These are phyloP conservation scores for Scomber colias DNA, from an alignment of 2,113 vertebrate species.

Conservation along the genomic window DNA sequence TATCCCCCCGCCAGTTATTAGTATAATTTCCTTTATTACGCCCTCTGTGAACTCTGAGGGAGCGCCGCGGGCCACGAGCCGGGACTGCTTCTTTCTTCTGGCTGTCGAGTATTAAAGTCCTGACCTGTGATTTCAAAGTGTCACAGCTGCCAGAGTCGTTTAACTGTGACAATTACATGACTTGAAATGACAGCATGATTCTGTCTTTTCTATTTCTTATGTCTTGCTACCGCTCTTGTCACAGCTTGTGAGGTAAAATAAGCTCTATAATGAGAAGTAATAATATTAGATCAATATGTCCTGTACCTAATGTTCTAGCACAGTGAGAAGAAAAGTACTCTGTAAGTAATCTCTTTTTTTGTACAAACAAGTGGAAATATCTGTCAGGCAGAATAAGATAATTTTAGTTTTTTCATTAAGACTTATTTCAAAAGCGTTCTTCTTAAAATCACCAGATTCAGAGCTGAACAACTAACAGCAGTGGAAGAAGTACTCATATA, in stretches of 20 bases:
- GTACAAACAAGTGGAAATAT: constrained; percentile 19
- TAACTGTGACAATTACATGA: constrained; percentile 48
- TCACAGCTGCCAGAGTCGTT: constrained; percentile 55
- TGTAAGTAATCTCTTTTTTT: background rate
- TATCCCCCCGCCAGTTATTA: constrained; percentile 62
- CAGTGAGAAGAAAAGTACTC: background rate
- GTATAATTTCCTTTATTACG: constrained; percentile 70
- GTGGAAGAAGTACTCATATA: no score
- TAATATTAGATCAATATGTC: constrained; percentile 48
- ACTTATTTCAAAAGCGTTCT: constrained; percentile 17
- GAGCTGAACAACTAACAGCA: background rate
- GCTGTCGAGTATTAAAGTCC: constrained; percentile 47
- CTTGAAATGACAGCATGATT: constrained; percentile 48
- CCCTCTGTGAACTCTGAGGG: constrained; percentile 64
- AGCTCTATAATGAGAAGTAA: constrained; percentile 37
- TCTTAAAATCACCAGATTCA: constrained; percentile 1
- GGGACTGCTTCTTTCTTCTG: constrained; percentile 19
- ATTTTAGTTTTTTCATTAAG: constrained; percentile 18
- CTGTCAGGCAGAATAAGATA: background rate
- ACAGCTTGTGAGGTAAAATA: constrained; percentile 16
- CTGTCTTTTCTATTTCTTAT: constrained; percentile 17
- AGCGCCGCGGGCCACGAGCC: constrained; percentile 21
- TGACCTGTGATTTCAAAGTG: constrained; percentile 63
- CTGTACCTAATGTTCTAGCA: constrained; percentile 32
- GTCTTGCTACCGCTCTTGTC: constrained; percentile 1